These are phyloP conservation scores for Amblyjoppa proteus DNA, from an alignment of 2,888 invertebrate genomes.

Conservation along the genomic window DNA sequence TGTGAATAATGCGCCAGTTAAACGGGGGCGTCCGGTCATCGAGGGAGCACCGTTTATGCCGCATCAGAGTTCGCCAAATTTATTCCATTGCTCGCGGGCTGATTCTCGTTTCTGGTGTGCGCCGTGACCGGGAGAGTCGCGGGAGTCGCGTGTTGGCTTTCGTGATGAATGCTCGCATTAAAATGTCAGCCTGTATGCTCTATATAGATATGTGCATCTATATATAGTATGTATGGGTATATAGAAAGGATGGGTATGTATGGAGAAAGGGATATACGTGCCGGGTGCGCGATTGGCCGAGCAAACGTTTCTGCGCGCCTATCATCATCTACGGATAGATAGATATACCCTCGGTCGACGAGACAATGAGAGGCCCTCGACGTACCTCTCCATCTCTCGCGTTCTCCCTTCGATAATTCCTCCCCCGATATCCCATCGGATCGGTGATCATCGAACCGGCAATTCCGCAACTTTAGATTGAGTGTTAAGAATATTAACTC, in stretches of 20 bases:
- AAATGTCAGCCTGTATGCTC: slow-evolving; percentile 75
- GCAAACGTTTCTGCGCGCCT: slow-evolving; percentile 51
- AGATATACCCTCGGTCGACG: neutral
- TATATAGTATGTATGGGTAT: neutral
- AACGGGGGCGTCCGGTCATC: slow-evolving; percentile 79
- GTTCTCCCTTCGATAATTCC: slow-evolving; percentile 33
- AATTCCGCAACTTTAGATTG: slow-evolving; percentile 59
- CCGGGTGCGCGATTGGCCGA: slow-evolving; percentile 49
- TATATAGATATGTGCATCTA: slow-evolving; percentile 15
- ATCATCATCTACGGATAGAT: slow-evolving; percentile 46
- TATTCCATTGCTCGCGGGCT: slow-evolving; percentile 77
- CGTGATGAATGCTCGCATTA: slow-evolving; percentile 80
- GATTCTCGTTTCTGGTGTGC: slow-evolving; percentile 34
- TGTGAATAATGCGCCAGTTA: slow-evolving; percentile 80
- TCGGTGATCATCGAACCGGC: slow-evolving; percentile 49
- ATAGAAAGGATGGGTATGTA: slow-evolving; percentile 6
- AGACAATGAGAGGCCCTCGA: slow-evolving; percentile 11
- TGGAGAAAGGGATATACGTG: slow-evolving; percentile 22
- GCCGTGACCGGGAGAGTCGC: slow-evolving; percentile 59
- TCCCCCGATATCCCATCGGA: slow-evolving; percentile 14
- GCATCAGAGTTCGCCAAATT: slow-evolving; percentile 81
- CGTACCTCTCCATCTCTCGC: neutral
- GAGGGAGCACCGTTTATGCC: slow-evolving; percentile 78
- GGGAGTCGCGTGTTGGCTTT: slow-evolving; percentile 70
- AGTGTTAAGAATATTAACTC: slow-evolving; percentile 55